Conservation (phyloP, 64 coral and sea anemone genomes). For the Stichodactyla helianthus region DNA sequence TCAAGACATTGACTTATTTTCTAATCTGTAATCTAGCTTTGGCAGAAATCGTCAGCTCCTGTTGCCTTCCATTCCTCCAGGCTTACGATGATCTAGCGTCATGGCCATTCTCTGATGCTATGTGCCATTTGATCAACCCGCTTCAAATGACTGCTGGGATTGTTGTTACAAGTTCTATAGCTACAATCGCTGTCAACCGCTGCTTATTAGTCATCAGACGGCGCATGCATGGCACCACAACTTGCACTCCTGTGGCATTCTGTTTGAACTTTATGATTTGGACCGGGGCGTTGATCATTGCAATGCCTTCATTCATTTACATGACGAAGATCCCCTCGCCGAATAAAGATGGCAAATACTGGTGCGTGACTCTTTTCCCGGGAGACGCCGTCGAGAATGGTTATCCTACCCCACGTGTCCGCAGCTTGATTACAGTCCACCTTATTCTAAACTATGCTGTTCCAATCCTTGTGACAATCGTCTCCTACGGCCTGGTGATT, state of each 20-base stretch:
- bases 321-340: neutral
- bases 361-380: neutral
- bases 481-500: constrained; percentile 30
- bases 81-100: neutral
- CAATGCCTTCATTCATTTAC: constrained; percentile 8
- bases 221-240: neutral
- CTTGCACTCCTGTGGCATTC: neutral
- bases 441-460: constrained; percentile 24
- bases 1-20: constrained; percentile 39
- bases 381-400: neutral
- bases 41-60: constrained; percentile 31
- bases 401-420: neutral
- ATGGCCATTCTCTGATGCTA: neutral
- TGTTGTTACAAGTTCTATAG: constrained; percentile 28
- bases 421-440: neutral
- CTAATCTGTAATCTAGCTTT: constrained; percentile 51
- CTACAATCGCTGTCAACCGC: constrained; percentile 47
- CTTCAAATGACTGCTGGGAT: neutral
- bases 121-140: constrained; percentile 19
- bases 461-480: constrained; percentile 2
- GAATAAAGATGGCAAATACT: neutral
- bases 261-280: constrained; percentile 3
- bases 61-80: constrained; percentile 17
- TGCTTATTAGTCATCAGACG: constrained; percentile 14
- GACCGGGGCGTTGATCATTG: neutral